Percentiles rank a stretch among this genome's conserved stretches.
These are phyloP conservation scores for Chloropsis cyanopogon DNA, from an alignment of 2,113 vertebrate genomes.

Conservation along the genomic window DNA sequence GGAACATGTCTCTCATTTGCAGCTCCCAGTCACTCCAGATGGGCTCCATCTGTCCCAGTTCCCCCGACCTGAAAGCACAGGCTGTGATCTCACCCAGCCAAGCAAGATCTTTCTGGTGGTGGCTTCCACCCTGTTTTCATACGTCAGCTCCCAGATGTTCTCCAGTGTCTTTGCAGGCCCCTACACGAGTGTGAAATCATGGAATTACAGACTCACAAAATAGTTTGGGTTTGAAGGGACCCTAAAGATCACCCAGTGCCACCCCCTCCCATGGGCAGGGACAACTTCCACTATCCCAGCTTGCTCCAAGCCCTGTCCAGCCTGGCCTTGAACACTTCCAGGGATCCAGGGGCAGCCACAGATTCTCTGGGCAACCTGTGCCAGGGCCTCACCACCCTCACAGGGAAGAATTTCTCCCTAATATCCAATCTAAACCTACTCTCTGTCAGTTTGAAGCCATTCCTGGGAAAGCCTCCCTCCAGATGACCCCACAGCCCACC, in stretches of 20 bases:
- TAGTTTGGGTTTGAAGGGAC: neutral
- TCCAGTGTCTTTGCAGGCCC: neutral
- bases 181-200: rapidly evolving
- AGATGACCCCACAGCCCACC: neutral
- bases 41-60: neutral
- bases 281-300: rapidly evolving
- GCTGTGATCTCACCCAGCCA: neutral
- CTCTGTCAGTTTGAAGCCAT: neutral
- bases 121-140: neutral
- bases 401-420: neutral
- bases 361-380: neutral
- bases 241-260: rapidly evolving
- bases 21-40: neutral
- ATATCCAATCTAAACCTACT: neutral
- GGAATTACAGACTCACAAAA: neutral
- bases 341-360: neutral
- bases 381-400: rapidly evolving
- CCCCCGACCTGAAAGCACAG: rapidly evolving
- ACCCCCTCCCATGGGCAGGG: neutral
- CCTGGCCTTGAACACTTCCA: neutral
- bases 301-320: rapidly evolving
- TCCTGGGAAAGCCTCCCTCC: neutral
- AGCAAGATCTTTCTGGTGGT: neutral
- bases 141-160: neutral
- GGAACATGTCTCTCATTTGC: neutral